phyloP scores from a whole-genome alignment of 2,888 invertebrate species.

The Epirrhoe tristata region DNA sequence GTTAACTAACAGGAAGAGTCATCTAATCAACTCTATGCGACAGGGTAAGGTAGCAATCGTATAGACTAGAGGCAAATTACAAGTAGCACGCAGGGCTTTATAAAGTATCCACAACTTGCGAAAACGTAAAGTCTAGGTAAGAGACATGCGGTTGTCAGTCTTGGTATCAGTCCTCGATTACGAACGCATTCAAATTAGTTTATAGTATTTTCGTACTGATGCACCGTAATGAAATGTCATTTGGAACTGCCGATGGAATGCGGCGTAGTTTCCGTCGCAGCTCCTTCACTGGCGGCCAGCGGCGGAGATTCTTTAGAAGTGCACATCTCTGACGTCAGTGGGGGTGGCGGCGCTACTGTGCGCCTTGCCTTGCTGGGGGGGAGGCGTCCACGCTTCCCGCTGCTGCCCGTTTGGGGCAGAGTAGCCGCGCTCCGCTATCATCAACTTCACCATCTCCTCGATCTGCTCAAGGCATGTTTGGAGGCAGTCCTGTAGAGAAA shows the following conservation, averaged over 20 bases:
- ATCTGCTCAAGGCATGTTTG: slow-evolving; percentile 92
- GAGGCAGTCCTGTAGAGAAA: slow-evolving; percentile 89
- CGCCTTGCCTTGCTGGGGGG: slow-evolving; percentile 83
- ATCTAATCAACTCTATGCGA: slow-evolving; percentile 62
- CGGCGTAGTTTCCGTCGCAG: slow-evolving; percentile 18
- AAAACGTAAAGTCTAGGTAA: slow-evolving; percentile 74
- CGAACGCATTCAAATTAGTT: slow-evolving; percentile 78
- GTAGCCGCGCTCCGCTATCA: slow-evolving; percentile 75
- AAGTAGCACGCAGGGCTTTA: slow-evolving; percentile 71
- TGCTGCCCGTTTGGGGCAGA: slow-evolving; percentile 78
- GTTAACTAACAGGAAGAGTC: slow-evolving; percentile 69
- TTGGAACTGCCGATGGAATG: slow-evolving; percentile 47
- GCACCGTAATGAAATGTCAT: slow-evolving; percentile 70
- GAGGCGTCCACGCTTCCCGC: slow-evolving; percentile 79
- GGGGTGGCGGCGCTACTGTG: slow-evolving; percentile 92
- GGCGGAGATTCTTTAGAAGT: slow-evolving; percentile 83
- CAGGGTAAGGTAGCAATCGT: slow-evolving; percentile 54
- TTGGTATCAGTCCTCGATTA: slow-evolving; percentile 81
- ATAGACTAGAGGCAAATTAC: slow-evolving; percentile 68
- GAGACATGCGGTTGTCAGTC: slow-evolving; percentile 82
- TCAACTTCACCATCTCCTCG: slow-evolving; percentile 90
- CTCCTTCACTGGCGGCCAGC: slow-evolving; percentile 27
- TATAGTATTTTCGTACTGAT: slow-evolving; percentile 82
- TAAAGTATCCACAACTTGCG: slow-evolving; percentile 63
- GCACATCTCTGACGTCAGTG: slow-evolving; percentile 94